These are phyloP conservation scores for Danio choprae DNA, from an alignment of 2,797 vertebrate genomes.

Conservation along the genomic window DNA sequence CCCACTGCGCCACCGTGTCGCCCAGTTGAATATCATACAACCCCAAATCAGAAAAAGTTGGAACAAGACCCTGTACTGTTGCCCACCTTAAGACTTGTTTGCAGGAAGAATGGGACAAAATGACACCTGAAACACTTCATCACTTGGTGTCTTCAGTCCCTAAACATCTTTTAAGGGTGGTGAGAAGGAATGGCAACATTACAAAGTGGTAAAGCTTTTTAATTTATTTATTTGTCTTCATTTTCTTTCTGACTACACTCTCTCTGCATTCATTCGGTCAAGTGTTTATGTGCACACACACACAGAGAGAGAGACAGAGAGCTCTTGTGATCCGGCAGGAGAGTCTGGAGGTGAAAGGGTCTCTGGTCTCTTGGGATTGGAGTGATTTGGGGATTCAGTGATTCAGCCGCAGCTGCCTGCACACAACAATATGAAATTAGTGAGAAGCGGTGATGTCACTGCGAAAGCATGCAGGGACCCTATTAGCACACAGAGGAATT, in stretches of 20 bases:
- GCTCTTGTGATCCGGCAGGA: constrained; percentile 21
- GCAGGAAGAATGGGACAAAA: too few species aligned
- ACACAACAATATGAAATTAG: constrained; percentile 82
- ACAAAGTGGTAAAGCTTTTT: too few species aligned
- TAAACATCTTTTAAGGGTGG: too few species aligned
- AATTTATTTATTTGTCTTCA: neutral
- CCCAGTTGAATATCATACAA: too few species aligned
- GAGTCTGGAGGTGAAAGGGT: constrained; percentile 62
- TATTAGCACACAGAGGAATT: constrained; percentile 86
- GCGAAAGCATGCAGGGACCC: constrained; percentile 86
- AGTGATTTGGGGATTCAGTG: constrained; percentile 79
- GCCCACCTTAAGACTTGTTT: too few species aligned
- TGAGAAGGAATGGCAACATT: too few species aligned
- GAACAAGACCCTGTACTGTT: too few species aligned
- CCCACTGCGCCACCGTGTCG: too few species aligned
- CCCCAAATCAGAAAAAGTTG: too few species aligned
- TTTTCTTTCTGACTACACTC: neutral
- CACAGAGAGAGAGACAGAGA: constrained; percentile 35
- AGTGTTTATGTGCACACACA: neutral
- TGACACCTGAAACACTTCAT: too few species aligned
- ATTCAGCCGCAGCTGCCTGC: constrained; percentile 87
- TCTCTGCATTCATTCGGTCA: constrained; percentile 3
- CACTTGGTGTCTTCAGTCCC: too few species aligned
- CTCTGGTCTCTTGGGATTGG: constrained; percentile 57
- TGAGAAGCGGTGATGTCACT: constrained; percentile 90